These are phyloP conservation scores for Microtus oregoni DNA, from an alignment of 2,113 vertebrate genomes.

Conservation along the genomic window DNA sequence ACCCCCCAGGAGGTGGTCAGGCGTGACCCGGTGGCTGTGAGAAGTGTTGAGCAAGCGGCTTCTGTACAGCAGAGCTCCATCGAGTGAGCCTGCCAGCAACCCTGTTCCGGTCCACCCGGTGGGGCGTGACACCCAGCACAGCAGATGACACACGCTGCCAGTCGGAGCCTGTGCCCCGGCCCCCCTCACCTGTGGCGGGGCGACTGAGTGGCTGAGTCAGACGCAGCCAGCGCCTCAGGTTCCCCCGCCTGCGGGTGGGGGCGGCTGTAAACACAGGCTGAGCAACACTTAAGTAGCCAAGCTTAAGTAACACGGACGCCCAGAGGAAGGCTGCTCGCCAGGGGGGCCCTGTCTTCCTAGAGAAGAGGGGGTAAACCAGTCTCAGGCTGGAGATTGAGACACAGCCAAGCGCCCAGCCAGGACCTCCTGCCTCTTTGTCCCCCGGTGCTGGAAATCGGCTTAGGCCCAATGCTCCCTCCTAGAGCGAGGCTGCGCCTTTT, in stretches of 20 bases:
- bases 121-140: not conserved
- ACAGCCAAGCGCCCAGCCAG: not conserved
- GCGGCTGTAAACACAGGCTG: slow-evolving; percentile 46
- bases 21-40: not conserved
- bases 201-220: slow-evolving; percentile 72
- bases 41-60: not conserved
- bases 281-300: not conserved
- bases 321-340: not conserved
- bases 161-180: slow-evolving; percentile 46
- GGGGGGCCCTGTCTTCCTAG: not conserved
- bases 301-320: not conserved
- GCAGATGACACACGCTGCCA: slow-evolving; percentile 63
- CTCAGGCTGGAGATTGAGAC: not conserved
- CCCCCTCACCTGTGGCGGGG: slow-evolving; percentile 73
- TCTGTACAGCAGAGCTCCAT: not conserved
- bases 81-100: not conserved
- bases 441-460: slow-evolving; percentile 22
- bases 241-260: slow-evolving; percentile 64
- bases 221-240: slow-evolving; percentile 56
- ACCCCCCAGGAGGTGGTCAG: not conserved
- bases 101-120: not conserved
- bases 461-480: not conserved
- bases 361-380: not conserved
- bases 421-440: slow-evolving; percentile 25
- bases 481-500: slow-evolving; percentile 23